Evolutionary conservation across 1,140 invertebrate genomes (phyloP).

Genomic region (Caenorhabditis briggsae): DNA sequence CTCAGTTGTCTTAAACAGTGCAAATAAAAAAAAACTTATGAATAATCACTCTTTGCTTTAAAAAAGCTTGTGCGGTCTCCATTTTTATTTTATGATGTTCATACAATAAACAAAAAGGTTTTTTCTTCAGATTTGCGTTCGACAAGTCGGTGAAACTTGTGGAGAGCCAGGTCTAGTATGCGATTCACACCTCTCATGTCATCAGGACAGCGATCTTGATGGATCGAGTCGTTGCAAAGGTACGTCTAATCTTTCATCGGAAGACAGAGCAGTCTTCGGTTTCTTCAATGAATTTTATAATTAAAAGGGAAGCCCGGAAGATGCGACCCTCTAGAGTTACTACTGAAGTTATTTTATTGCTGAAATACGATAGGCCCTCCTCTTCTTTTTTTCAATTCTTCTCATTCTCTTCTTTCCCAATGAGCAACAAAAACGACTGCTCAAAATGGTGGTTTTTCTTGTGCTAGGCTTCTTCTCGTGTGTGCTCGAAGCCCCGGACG

Average conservation of each 20-base stretch:
- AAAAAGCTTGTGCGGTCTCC: slow-evolving; percentile 15
- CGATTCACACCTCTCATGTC: slow-evolving; percentile 55
- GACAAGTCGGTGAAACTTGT: slow-evolving; percentile 51
- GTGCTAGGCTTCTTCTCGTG: slow-evolving; percentile 34
- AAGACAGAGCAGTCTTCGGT: neutral
- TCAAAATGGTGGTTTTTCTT: slow-evolving; percentile 53
- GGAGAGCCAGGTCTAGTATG: slow-evolving; percentile 42
- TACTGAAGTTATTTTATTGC: slow-evolving; percentile 44
- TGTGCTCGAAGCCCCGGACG: slow-evolving; percentile 31
- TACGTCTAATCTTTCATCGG: neutral
- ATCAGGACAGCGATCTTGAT: slow-evolving; percentile 56
- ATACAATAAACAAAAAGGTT: slow-evolving; percentile 40
- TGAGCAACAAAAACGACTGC: neutral
- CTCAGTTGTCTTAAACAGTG: neutral
- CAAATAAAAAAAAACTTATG: neutral
- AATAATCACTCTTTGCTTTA: neutral
- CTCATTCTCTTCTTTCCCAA: slow-evolving; percentile 5
- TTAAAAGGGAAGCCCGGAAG: slow-evolving; percentile 2
- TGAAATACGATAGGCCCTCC: slow-evolving; percentile 26
- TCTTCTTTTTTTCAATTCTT: slow-evolving; percentile 1
- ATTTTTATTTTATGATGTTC: neutral
- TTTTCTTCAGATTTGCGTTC: slow-evolving; percentile 54
- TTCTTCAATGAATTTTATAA: slow-evolving; percentile 19
- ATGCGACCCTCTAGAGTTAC: slow-evolving; percentile 20
- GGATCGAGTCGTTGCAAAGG: slow-evolving; percentile 61